Percentiles rank a stretch among this genome's conserved stretches.
Evolutionary conservation across 2,888 invertebrate species (phyloP).

Genomic region (Rhaphigaster nebulosa): DNA sequence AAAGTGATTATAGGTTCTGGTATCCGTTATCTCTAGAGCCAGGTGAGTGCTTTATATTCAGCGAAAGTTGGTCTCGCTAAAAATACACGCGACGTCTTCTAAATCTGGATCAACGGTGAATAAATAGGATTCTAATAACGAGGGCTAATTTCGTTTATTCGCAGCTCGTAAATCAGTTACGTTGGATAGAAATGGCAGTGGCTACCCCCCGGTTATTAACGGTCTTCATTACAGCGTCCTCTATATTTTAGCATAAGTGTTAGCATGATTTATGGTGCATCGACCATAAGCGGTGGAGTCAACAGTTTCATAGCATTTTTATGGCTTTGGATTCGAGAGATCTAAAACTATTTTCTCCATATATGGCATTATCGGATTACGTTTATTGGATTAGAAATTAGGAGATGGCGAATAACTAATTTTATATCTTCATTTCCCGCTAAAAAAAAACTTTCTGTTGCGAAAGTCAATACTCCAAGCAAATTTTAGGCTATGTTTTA

Average conservation of each 20-base stretch:
- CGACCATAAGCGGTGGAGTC: background rate
- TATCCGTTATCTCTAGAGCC: background rate
- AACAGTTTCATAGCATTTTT: background rate
- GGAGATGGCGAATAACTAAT: background rate
- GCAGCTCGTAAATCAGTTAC: background rate
- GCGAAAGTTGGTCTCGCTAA: conserved; percentile 33
- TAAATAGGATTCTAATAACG: background rate
- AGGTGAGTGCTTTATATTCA: background rate
- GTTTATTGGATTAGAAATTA: conserved; percentile 4
- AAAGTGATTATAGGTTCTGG: conserved; percentile 9
- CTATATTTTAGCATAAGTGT: conserved; percentile 25
- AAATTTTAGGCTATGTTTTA: background rate
- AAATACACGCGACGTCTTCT: conserved; percentile 26
- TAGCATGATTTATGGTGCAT: background rate
- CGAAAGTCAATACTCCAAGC: background rate
- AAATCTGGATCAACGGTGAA: conserved; percentile 24
- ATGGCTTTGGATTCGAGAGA: background rate
- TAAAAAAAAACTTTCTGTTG: background rate
- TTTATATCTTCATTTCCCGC: background rate
- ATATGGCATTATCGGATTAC: background rate
- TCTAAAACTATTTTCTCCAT: background rate
- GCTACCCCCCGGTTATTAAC: background rate
- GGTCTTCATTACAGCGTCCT: background rate
- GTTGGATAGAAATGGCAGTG: background rate
- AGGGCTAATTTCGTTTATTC: conserved; percentile 14